Percentiles rank a stretch among this genome's conserved stretches.
These are phyloP conservation scores for Prosapia bicincta DNA, from an alignment of 2,888 invertebrate species.

Conservation along the genomic window DNA sequence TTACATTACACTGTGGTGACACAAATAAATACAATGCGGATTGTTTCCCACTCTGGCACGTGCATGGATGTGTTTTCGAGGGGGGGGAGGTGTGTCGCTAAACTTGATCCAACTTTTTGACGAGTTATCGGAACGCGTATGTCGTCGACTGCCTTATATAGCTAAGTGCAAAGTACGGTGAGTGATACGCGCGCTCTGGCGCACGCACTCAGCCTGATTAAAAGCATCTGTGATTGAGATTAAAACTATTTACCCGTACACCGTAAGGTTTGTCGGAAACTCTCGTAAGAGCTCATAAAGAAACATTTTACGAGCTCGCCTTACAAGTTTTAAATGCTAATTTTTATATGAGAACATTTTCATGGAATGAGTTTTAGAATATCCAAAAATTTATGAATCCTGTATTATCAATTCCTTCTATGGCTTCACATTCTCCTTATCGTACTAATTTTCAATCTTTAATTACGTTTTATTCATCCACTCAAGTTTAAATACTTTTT, in stretches of 20 bases:
- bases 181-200: neutral
- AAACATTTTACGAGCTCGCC: too few species aligned
- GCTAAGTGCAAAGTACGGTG: conserved; percentile 27
- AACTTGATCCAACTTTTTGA: conserved; percentile 24
- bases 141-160: conserved; percentile 19
- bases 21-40: neutral
- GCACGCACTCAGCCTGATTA: neutral
- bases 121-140: conserved; percentile 24
- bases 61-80: neutral
- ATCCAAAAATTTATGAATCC: too few species aligned
- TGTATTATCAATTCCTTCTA: too few species aligned
- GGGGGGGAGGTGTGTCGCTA: neutral
- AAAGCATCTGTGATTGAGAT: neutral
- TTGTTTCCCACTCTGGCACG: neutral
- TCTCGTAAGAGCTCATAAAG: too few species aligned
- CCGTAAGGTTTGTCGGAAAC: neutral
- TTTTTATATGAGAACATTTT: too few species aligned
- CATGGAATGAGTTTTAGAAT: too few species aligned
- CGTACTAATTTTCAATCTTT: too few species aligned
- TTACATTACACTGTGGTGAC: neutral
- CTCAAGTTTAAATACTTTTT: too few species aligned
- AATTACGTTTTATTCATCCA: too few species aligned
- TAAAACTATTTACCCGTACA: neutral
- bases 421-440: too few species aligned
- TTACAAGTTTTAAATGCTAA: too few species aligned